phyloP scores from a whole-genome alignment of 2,888 invertebrate species.

The Papilio protenor region DNA sequence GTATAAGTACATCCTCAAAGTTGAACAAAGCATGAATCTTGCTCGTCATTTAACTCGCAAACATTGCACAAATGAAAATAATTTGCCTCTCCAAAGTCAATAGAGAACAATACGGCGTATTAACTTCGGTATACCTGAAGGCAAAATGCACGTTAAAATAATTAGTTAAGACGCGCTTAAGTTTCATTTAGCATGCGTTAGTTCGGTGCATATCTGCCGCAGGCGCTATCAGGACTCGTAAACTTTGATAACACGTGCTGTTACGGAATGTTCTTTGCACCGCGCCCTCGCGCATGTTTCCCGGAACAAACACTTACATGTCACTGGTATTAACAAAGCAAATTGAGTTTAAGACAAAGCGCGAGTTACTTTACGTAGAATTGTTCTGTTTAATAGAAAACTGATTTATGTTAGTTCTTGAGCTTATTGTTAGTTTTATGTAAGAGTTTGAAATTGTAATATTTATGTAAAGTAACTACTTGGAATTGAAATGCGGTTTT shows the following conservation, averaged over 20 bases:
- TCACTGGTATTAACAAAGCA: conserved; percentile 29
- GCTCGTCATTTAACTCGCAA: neutral
- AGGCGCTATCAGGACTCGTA: conserved; percentile 53
- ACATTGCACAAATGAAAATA: conserved; percentile 46
- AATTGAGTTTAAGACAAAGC: conserved; percentile 30
- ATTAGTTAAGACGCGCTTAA: conserved; percentile 65
- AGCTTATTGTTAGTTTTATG: conserved; percentile 19
- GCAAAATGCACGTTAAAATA: conserved; percentile 59
- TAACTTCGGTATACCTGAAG: conserved; percentile 61
- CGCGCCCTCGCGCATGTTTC: conserved; percentile 1
- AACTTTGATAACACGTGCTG: conserved; percentile 39
- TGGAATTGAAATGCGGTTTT: neutral
- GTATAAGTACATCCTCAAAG: neutral
- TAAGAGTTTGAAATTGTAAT: neutral
- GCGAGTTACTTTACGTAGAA: conserved; percentile 19
- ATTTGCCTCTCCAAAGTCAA: conserved; percentile 52
- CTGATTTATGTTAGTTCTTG: conserved; percentile 16
- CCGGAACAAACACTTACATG: conserved; percentile 32
- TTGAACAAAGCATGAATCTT: neutral
- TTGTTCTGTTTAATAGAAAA: conserved; percentile 35
- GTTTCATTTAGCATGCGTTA: conserved; percentile 51
- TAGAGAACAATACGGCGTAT: conserved; percentile 56
- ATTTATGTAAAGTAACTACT: neutral
- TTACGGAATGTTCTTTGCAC: conserved; percentile 18
- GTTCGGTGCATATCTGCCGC: conserved; percentile 57